These are phyloP conservation scores for Caenorhabditis briggsae DNA, from an alignment of 1,140 invertebrate genomes.

Conservation along the genomic window DNA sequence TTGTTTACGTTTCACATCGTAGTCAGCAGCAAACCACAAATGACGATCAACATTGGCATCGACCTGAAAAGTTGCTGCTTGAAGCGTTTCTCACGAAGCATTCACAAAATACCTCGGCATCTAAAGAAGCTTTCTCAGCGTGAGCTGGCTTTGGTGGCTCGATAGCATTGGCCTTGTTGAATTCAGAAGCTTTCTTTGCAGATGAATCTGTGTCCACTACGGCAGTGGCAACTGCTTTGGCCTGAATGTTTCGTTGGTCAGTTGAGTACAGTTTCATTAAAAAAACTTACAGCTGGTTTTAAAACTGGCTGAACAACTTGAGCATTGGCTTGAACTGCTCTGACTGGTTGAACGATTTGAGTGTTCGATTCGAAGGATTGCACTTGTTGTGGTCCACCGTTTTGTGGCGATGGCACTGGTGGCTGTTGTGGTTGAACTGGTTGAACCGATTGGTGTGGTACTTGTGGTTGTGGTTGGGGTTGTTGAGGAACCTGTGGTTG, in stretches of 20 bases:
- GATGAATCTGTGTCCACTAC: slow-evolving; percentile 17
- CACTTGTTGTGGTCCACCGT: slow-evolving; percentile 27
- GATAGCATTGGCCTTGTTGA: slow-evolving; percentile 25
- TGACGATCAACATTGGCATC: slow-evolving; percentile 46
- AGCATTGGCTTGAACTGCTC: slow-evolving; percentile 38
- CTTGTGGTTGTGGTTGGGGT: slow-evolving; percentile 1
- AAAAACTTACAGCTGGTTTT: background rate
- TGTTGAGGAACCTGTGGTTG: slow-evolving; percentile 15
- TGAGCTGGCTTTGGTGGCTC: slow-evolving; percentile 29
- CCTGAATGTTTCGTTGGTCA: background rate
- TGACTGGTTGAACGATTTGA: slow-evolving; percentile 47
- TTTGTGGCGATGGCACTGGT: slow-evolving; percentile 1
- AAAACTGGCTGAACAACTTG: slow-evolving; percentile 24
- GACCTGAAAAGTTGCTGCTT: background rate
- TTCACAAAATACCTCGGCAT: background rate
- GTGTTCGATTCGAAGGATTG: slow-evolving; percentile 31
- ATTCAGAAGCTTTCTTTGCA: background rate
- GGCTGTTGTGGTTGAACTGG: background rate
- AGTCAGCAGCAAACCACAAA: slow-evolving; percentile 25
- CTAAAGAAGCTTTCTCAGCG: slow-evolving; percentile 19
- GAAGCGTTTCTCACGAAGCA: background rate
- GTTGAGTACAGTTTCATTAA: background rate
- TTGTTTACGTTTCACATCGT: slow-evolving; percentile 34
- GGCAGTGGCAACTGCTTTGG: slow-evolving; percentile 29
- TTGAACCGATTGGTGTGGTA: slow-evolving; percentile 11